A percentile compares a stretch with the other conserved stretches of the same genome.
Conservation (phyloP, 2,113 vertebrate species). For the Scophthalmus maximus region DNA sequence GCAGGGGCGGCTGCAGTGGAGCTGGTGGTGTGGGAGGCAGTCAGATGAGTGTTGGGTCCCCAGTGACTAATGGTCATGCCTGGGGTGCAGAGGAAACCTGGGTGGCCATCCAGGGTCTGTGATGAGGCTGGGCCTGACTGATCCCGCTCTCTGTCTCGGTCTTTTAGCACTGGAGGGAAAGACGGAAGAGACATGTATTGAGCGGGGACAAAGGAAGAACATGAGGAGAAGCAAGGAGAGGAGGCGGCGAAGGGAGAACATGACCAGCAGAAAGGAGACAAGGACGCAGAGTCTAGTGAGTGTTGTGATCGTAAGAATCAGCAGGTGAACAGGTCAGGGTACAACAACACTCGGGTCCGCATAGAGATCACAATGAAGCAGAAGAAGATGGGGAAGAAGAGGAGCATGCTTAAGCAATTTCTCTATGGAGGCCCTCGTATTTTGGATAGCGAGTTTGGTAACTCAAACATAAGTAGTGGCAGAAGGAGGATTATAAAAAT, state of each 20-base stretch:
- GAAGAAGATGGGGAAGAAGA: slow-evolving; percentile 19
- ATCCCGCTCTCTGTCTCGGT: slow-evolving; percentile 83
- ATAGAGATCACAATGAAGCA: too few species aligned
- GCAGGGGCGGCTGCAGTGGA: slow-evolving; percentile 58
- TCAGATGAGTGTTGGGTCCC: slow-evolving; percentile 81
- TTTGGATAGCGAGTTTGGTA: too few species aligned
- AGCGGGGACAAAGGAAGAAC: slow-evolving; percentile 14
- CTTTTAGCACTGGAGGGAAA: slow-evolving; percentile 83
- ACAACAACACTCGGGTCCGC: too few species aligned
- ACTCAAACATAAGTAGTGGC: too few species aligned
- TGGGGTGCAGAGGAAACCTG: slow-evolving; percentile 78
- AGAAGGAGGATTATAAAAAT: too few species aligned
- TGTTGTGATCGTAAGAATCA: too few species aligned
- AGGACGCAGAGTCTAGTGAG: too few species aligned
- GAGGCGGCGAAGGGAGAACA: too few species aligned
- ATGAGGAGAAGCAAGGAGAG: slow-evolving; percentile 19
- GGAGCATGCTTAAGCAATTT: slow-evolving; percentile 5
- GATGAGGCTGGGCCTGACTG: slow-evolving; percentile 53
- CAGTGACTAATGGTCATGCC: slow-evolving; percentile 91
- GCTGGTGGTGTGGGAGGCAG: slow-evolving; percentile 67
- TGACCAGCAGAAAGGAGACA: too few species aligned
- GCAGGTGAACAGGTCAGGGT: too few species aligned
- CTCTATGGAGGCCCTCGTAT: too few species aligned
- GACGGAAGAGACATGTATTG: slow-evolving; percentile 62
- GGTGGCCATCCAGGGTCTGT: slow-evolving; percentile 86